Base-by-base conservation (phyloP, 2,797 vertebrate species). In the Labeo calbasu region DNA sequence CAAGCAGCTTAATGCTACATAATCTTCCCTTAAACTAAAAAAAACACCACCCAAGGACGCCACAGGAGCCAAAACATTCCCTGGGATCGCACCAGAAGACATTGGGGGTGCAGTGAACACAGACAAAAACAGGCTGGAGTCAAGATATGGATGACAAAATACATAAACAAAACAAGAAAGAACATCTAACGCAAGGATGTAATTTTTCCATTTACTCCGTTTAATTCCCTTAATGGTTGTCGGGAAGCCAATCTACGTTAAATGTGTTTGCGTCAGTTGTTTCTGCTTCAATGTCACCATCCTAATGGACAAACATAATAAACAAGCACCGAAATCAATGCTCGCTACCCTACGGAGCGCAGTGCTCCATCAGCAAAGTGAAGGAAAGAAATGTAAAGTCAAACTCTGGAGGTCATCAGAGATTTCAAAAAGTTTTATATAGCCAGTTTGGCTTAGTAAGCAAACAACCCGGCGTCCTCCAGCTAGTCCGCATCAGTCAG, bases 1-100 rank as follows among this genome's bases (percentile, higher is more conserved):
- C 88, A 91, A 89, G 84, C 89, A 89, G 91, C 91, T 95, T 93
- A 94, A 93, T 91, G 84, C 88, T 83, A 81, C 82, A 89, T 92
- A 92, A 94, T 94, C 93, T 91, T 90, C 71, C 88, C 85, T 63
- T 46, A 91, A 87, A 89, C 87, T 86, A n/a, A 89, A 93, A 92
- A 90, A 88, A 88, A 70, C 32, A 77, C 83, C 83, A 84, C 88
- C 87, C 5, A 80, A 91, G 92, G 91, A 92, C 70, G 85, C 76
- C 79, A 82, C 73, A 86, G 81, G 69, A 71, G 75, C 66, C 72
- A 87, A 77, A 86, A 82, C 70, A 65, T 28, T 65, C 25, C 14
- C 28, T 65, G 63, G 28, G 28, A 65, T 65, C 63, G 17, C 63
- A 65, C 5, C 23, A 59, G 28, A 57, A 46, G 51, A 69, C 2